These are phyloP conservation scores for Mesoligia furuncula DNA, from an alignment of 2,888 invertebrate genomes.

Conservation along the genomic window DNA sequence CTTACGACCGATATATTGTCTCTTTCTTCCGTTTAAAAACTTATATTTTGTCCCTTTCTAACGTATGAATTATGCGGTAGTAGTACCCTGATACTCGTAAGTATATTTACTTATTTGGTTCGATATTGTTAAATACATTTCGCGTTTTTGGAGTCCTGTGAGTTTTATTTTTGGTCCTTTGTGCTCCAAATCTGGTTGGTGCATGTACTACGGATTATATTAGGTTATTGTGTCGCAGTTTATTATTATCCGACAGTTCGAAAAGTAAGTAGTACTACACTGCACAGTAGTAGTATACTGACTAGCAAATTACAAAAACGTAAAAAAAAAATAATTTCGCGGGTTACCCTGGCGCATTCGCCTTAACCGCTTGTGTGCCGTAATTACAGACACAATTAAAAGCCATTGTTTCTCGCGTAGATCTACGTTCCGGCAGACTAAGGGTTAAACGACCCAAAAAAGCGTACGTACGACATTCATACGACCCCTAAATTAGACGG, in stretches of 20 bases:
- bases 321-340: too few species aligned
- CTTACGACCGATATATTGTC: slow-evolving; percentile 63
- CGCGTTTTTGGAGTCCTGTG: slow-evolving; percentile 17
- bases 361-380: too few species aligned
- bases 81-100: slow-evolving; percentile 32
- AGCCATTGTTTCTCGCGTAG: too few species aligned
- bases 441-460: too few species aligned
- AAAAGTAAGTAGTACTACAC: not conserved
- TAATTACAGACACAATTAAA: too few species aligned
- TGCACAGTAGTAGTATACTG: too few species aligned
- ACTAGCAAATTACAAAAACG: too few species aligned
- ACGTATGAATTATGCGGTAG: slow-evolving; percentile 43
- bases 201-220: not conserved
- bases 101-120: slow-evolving; percentile 53
- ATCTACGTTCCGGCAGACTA: too few species aligned
- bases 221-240: slow-evolving; percentile 5
- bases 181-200: not conserved
- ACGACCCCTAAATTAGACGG: not conserved
- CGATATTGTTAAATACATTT: slow-evolving; percentile 44
- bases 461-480: not conserved
- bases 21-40: slow-evolving; percentile 36
- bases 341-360: too few species aligned
- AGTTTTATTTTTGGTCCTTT: slow-evolving; percentile 24
- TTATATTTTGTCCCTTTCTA: slow-evolving; percentile 43
- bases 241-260: slow-evolving; percentile 1